phyloP scores from a whole-genome alignment of 2,797 vertebrate genomes.

The Ispidina lecontei region DNA sequence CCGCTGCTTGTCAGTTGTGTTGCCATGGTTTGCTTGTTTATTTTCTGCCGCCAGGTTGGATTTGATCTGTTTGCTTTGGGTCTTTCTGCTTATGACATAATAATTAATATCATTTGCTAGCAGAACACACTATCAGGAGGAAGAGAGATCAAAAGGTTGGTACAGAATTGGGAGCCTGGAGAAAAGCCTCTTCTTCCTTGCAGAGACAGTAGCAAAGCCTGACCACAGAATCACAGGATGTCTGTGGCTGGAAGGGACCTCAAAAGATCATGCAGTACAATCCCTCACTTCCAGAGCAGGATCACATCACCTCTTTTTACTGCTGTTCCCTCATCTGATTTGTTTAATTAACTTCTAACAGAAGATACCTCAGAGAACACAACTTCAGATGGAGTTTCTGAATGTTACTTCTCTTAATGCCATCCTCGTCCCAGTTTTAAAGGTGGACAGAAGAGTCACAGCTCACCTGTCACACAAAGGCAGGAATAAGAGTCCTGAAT shows the following conservation, averaged over 20 bases:
- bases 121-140: not conserved
- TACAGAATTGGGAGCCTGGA: not conserved
- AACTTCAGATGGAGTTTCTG: not conserved
- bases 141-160: not conserved
- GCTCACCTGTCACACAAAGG: not conserved
- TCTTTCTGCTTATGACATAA: not conserved
- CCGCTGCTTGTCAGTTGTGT: not conserved
- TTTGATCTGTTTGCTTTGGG: not conserved
- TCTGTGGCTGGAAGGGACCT: no score
- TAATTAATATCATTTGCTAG: not conserved
- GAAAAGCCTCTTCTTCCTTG: not conserved
- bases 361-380: not conserved
- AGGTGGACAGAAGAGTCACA: not conserved
- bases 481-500: not conserved
- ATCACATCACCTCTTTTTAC: not conserved
- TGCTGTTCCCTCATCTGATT: not conserved
- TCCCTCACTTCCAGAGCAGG: no score
- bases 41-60: not conserved
- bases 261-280: no score
- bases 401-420: not conserved
- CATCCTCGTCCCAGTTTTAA: not conserved
- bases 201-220: not conserved
- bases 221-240: not conserved
- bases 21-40: not conserved
- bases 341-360: not conserved